Conservation (phyloP, 2,888 invertebrate genomes). For the Yponomeuta plumbellus region DNA sequence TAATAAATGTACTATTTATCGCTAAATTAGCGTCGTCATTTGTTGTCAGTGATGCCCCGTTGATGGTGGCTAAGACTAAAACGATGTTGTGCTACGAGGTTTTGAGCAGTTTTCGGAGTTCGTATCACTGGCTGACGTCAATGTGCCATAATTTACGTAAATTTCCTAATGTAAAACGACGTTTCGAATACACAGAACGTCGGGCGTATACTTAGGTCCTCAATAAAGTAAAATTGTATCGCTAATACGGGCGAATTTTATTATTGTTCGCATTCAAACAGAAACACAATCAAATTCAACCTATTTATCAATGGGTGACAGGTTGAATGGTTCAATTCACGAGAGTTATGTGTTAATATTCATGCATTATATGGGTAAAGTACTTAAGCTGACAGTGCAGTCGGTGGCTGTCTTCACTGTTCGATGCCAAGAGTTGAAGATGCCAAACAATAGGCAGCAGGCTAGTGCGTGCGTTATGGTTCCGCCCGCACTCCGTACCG, state of each 20-base stretch:
- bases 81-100: no score
- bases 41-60: no score
- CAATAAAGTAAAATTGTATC: constrained; percentile 5
- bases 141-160: not conserved
- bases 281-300: not conserved
- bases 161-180: not conserved
- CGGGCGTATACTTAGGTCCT: not conserved
- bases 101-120: not conserved
- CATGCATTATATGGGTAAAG: constrained; percentile 58
- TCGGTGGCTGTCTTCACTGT: constrained; percentile 48
- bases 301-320: constrained; percentile 18
- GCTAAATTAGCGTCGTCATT: no score
- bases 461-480: constrained; percentile 50
- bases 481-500: constrained; percentile 52
- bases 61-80: no score
- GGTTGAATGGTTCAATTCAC: constrained; percentile 39
- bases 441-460: constrained; percentile 74
- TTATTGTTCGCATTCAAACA: constrained; percentile 6
- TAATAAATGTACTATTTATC: no score
- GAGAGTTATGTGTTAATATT: constrained; percentile 53
- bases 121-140: not conserved
- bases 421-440: constrained; percentile 70
- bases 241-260: not conserved
- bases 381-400: constrained; percentile 63
- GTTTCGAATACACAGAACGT: not conserved